Evolutionary conservation across 1,140 invertebrate species (phyloP), one percentile per base, ranked within the genome.

Genomic region (Neodiprion fabricii): DNA sequence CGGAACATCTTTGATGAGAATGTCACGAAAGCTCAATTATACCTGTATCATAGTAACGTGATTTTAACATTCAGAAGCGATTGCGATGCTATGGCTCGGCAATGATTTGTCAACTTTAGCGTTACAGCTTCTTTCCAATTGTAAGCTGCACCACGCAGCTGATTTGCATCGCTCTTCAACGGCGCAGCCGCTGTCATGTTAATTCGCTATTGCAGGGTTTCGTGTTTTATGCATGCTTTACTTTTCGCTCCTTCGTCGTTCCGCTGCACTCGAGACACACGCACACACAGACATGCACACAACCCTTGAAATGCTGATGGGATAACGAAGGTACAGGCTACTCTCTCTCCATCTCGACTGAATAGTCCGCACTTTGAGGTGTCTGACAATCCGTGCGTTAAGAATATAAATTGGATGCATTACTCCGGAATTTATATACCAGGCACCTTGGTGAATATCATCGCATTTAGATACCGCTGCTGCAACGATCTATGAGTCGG

Each of bases 151-250:
- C 28, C 2, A 40, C 28, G 28, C 28, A 40, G 28, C n/a, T 40
- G 28, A 61, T 61, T 61, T 61, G 53, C 53, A 61, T 61, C n/a
- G 8, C 53, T 61, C 53, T 61, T 61, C n/a, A 14, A 61, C 53
- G 11, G 11, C n/a, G 53, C 11, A 61, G n/a, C 53, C n/a, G 53
- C 4, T 14, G n/a, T 17, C n/a, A 61, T 61, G 53, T 61, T 61
- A 61, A 61, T 61, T 7, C 28, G 28, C 5, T 9, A 61, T 61
- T 17, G n/a, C 11, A 17, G 53, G 53, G 53, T 61, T 61, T 61
- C 53, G 53, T 61, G 53, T 61, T 61, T 61, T 61, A 61, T 61
- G 53, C 53, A 61, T 61, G 53, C 53, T 61, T 61, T 61, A 61
- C n/a, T 4, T 61, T 61, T 61, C 53, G 53, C 53, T 5, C 28